A percentile compares a stretch with the other conserved stretches of the same genome.
phyloP scores from a whole-genome alignment of 2,113 vertebrate genomes.

The Crocuta crocuta region DNA sequence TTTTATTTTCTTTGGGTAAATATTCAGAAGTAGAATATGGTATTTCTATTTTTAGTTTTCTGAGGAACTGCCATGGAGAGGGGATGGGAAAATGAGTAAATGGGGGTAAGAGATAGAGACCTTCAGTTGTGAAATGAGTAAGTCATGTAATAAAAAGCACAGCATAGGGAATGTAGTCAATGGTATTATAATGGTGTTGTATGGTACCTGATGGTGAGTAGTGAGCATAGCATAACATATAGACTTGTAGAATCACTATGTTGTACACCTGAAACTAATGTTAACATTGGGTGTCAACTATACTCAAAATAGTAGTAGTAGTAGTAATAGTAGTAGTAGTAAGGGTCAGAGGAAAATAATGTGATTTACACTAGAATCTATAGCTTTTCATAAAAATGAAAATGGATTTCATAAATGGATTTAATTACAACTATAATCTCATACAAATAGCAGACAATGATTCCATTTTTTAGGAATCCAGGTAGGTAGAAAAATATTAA shows the following conservation, averaged over 20 bases:
- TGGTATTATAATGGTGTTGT: not conserved
- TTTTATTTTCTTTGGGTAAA: not conserved
- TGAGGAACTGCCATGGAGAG: not conserved
- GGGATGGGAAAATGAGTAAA: not conserved
- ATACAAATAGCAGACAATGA: not conserved
- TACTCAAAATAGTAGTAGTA: not conserved
- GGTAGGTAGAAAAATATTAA: not conserved
- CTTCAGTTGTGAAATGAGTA: not conserved
- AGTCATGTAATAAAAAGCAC: not conserved
- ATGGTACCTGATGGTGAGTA: not conserved
- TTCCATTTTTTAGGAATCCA: not conserved
- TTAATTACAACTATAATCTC: not conserved
- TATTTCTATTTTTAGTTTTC: not conserved
- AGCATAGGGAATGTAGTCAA: not conserved
- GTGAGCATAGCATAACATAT: not conserved
- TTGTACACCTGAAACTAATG: not conserved
- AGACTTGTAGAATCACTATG: not conserved
- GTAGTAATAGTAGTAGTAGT: not conserved
- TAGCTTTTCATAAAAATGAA: not conserved
- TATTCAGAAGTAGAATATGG: not conserved
- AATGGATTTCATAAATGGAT: not conserved
- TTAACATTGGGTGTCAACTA: not conserved
- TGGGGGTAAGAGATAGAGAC: not conserved
- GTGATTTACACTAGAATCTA: not conserved
- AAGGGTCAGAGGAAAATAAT: accelerated